Base-by-base conservation (phyloP, 2,113 vertebrate genomes). In the Zosterops japonicus region DNA sequence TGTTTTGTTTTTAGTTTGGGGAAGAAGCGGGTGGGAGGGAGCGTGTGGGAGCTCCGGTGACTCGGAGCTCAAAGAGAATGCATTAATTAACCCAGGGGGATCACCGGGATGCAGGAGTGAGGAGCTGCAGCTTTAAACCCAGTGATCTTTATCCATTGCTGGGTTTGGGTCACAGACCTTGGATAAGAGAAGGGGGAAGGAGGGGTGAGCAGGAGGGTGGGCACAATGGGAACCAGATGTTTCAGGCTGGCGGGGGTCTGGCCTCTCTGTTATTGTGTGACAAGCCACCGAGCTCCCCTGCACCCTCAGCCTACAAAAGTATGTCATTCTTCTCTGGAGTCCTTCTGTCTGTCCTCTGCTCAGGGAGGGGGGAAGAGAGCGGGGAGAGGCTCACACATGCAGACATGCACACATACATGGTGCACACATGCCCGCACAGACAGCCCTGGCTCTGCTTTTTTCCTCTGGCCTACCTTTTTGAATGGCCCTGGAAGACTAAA, bases 401-500 rank as follows among this genome's bases (percentile, higher is more conserved):
- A 24, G n/a, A 13, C 80, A 4, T 1, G 13, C 65, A 41, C 24
- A 42, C 59, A 6, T 31, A 16, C 68, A 25, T 42, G 69, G 36
- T 25, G 22, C 55, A 55, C 36, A 29, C 60, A 6, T 20, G n/a
- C 60, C 77, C 16, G 1, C 71, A 31, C 70, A 86, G 94, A 85
- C 92, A 96, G 94, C 95, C 94, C 97, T 97, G 97, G 96, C 97
- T 97, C 89, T 52, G 93, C 91, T 69, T 87, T 96, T 88, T 94
- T 69, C 94, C 96, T 98, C 94, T 98, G 98, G 97, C 98, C 97
- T 97, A 98, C 98, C 98, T 98, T 97, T 98, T 95, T 96, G 97
- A 98, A 98, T 98, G 98, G 98, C 98, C 99, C 99, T 98, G 98
- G 98, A 99, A 99, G 98, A 98, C 98, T 98, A 99, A 99, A 99